Conservation (phyloP, 2,888 invertebrate species). For the Ganaspis brasiliensis region DNA sequence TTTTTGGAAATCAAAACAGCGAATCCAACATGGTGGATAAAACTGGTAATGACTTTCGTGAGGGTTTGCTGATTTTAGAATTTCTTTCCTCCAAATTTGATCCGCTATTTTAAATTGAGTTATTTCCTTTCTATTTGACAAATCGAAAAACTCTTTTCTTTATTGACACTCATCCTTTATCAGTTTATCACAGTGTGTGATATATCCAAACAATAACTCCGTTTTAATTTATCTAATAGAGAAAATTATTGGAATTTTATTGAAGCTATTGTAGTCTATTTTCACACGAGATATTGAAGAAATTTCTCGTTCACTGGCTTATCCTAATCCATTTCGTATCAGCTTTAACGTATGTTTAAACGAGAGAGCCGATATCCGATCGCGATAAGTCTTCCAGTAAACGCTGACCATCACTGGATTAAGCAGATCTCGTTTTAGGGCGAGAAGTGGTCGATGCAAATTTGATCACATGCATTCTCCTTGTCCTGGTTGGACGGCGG, state of each 20-base stretch:
- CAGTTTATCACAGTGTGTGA: too few relatives aligned
- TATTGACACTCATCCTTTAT: too few relatives aligned
- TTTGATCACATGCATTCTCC: conserved; percentile 44
- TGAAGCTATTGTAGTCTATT: neutral
- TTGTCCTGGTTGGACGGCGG: conserved; percentile 39
- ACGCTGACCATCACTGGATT: conserved; percentile 40
- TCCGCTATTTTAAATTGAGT: too few relatives aligned
- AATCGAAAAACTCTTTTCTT: too few relatives aligned
- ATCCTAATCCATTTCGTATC: conserved; percentile 22
- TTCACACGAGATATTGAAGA: neutral
- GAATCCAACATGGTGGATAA: too few relatives aligned
- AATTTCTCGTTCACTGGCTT: conserved; percentile 10
- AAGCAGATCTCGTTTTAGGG: conserved; percentile 30
- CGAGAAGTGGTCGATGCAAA: conserved; percentile 43
- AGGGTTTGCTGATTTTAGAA: too few relatives aligned
- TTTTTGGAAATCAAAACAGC: too few relatives aligned
- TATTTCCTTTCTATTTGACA: too few relatives aligned
- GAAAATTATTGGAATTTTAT: neutral
- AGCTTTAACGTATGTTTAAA: conserved; percentile 39
- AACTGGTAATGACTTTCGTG: too few relatives aligned
- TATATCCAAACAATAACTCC: too few relatives aligned
- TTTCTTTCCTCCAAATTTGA: too few relatives aligned
- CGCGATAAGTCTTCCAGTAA: conserved; percentile 38
- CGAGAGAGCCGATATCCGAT: conserved; percentile 25
- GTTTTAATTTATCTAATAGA: too few relatives aligned